These are phyloP conservation scores for Brachypodius melanocephalos DNA, from an alignment of 2,113 vertebrate species.

Conservation along the genomic window DNA sequence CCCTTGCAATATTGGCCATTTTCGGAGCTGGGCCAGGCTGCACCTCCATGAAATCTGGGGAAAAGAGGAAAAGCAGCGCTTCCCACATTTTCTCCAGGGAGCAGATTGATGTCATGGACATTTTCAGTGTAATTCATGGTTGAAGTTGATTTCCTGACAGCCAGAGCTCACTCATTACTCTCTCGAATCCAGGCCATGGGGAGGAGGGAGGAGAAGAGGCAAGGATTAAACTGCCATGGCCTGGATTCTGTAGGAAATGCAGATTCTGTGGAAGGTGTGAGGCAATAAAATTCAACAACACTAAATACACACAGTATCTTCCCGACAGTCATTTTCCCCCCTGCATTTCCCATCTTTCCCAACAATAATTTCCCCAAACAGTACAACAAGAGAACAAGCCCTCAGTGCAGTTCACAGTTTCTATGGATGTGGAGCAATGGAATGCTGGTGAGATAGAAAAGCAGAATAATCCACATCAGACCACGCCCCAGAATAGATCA, in stretches of 20 bases:
- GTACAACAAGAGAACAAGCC: background rate
- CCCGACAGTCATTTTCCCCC: background rate
- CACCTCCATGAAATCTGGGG: background rate
- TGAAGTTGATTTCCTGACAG: background rate
- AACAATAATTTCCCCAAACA: background rate
- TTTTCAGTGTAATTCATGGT: background rate
- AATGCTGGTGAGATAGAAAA: background rate
- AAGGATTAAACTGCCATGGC: background rate
- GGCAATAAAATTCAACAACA: background rate
- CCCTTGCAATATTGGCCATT: background rate
- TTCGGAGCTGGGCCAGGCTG: background rate
- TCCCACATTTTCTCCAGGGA: background rate
- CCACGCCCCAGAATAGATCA: background rate
- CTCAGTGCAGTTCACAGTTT: background rate
- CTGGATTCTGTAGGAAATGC: constrained; percentile 4
- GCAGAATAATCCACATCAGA: background rate
- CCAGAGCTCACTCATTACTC: constrained; percentile 40
- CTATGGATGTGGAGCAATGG: background rate
- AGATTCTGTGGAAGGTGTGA: background rate
- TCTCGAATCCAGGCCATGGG: constrained; percentile 33
- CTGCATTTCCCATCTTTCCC: background rate
- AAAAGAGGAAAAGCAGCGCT: background rate
- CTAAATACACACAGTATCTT: background rate
- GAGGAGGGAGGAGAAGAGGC: background rate
- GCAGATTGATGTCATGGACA: background rate